A percentile compares a stretch with the other conserved stretches of the same genome.
Conservation (phyloP, 2,797 vertebrate genomes). For the Amblyraja radiata region DNA sequence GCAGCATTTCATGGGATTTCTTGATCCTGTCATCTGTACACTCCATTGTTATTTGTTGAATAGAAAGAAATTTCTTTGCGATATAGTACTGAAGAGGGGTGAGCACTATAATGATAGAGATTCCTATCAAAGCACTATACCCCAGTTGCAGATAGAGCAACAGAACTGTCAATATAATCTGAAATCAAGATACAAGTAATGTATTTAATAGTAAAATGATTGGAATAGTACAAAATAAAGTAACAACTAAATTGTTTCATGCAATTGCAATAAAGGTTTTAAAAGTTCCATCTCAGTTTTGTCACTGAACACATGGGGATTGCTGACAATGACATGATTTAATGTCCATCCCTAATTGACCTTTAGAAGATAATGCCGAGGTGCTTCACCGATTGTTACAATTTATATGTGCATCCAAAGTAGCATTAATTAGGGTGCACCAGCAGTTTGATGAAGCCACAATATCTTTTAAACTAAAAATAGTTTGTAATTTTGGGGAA, state of each 20-base stretch:
- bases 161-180: slow-evolving; percentile 20
- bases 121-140: slow-evolving; percentile 19
- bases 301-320: no score
- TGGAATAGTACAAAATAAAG: not conserved
- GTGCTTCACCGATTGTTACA: no score
- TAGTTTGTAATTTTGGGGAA: no score
- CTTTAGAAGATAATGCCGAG: no score
- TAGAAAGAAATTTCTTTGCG: slow-evolving; percentile 7
- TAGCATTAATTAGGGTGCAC: no score
- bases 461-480: no score
- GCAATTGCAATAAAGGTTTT: not conserved
- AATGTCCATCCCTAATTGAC: no score
- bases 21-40: slow-evolving; percentile 29
- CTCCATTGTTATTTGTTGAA: slow-evolving; percentile 19
- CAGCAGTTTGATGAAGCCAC: no score
- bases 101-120: slow-evolving; percentile 1
- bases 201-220: not conserved
- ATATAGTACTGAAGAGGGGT: slow-evolving; percentile 19
- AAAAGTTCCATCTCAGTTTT: not conserved
- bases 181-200: slow-evolving; percentile 12
- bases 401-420: no score
- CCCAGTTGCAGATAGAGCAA: slow-evolving; percentile 27
- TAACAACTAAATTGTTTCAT: not conserved
- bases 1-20: slow-evolving; percentile 30
- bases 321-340: no score